phyloP scores from a whole-genome alignment of 2,888 invertebrate genomes.

The Mesorhabditis spiculigera region DNA sequence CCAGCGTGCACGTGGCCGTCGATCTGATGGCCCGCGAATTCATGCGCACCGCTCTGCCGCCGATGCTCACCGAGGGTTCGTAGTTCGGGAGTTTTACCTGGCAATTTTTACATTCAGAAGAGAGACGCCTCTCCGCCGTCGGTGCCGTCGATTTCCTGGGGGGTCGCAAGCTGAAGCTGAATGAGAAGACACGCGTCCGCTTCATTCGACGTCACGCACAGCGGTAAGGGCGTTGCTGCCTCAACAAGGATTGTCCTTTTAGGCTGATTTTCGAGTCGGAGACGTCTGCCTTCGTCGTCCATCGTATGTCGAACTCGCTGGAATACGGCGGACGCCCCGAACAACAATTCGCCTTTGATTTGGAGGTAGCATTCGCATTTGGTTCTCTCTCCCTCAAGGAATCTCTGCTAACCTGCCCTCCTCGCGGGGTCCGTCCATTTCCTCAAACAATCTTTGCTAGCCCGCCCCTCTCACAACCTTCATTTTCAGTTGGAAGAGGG shows the following conservation, averaged over 20 bases:
- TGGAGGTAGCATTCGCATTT: conserved; percentile 17
- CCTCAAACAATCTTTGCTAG: too few relatives aligned
- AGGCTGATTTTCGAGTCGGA: conserved; percentile 47
- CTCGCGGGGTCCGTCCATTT: too few relatives aligned
- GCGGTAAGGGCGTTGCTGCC: conserved; percentile 21
- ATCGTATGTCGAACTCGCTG: conserved; percentile 47
- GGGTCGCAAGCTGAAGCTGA: conserved; percentile 26
- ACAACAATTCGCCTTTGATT: conserved; percentile 30
- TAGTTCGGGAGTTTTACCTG: too few relatives aligned
- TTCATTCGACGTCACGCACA: conserved; percentile 49
- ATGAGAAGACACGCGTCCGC: conserved; percentile 31
- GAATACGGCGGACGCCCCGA: conserved; percentile 45
- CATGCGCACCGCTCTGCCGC: conserved; percentile 83
- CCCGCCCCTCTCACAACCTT: background rate
- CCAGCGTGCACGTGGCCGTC: conserved; percentile 75
- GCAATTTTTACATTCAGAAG: too few relatives aligned
- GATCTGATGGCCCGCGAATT: conserved; percentile 82
- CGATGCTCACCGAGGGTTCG: conserved; percentile 63
- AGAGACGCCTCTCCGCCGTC: conserved; percentile 23
- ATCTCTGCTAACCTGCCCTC: too few relatives aligned
- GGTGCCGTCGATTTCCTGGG: conserved; percentile 23
- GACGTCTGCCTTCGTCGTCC: conserved; percentile 39
- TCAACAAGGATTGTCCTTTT: conserved; percentile 7
- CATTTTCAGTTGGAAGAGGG: conserved; percentile 24
- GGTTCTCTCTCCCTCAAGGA: background rate